Conservation (phyloP, 2,113 vertebrate species). For the Myiopsitta monachus region DNA sequence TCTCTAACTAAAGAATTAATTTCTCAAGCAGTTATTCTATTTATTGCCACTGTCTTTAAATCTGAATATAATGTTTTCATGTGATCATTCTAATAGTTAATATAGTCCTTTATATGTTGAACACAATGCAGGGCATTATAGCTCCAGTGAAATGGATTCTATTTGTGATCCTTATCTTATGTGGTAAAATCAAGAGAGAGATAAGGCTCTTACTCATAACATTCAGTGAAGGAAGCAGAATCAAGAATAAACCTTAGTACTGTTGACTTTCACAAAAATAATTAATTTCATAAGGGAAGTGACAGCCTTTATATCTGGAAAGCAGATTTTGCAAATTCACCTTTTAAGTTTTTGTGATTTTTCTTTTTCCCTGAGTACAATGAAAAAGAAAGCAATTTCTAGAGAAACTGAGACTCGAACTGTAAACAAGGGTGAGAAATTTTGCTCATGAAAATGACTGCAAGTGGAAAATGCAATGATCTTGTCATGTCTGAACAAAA, state of each 20-base stretch:
- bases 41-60: neutral
- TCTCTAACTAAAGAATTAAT: neutral
- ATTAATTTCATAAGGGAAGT: neutral
- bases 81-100: neutral
- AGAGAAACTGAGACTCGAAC: neutral
- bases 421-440: conserved; percentile 14
- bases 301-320: neutral
- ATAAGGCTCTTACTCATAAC: neutral
- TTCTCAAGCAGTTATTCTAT: neutral
- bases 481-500: neutral
- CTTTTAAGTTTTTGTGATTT: neutral
- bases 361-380: neutral
- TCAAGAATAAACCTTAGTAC: neutral
- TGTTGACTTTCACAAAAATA: neutral
- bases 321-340: neutral
- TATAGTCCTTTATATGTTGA: neutral
- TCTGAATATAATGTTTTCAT: neutral
- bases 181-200: neutral
- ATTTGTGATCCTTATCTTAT: neutral
- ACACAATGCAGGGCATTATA: neutral
- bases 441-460: neutral
- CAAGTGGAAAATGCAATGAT: neutral
- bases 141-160: neutral
- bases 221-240: neutral
- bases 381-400: conserved; percentile 19